Evolutionary conservation across 2,888 invertebrate genomes (phyloP).

Genomic region (Danaus chrysippus): DNA sequence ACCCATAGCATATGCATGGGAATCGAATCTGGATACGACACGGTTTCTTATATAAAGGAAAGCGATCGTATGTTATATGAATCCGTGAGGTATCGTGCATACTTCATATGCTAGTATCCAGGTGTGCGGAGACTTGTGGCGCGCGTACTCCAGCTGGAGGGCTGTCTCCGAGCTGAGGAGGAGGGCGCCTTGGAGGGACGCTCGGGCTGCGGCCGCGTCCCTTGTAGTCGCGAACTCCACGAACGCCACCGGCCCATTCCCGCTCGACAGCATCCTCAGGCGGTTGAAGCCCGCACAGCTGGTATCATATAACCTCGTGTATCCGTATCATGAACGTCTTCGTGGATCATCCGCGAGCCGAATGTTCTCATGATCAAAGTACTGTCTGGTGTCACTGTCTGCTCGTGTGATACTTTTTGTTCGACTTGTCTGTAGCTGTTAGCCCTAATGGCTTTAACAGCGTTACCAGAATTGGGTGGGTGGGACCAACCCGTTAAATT

Average conservation of each 20-base stretch:
- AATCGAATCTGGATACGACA: conserved; percentile 28
- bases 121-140: conserved; percentile 96
- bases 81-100: conserved; percentile 55
- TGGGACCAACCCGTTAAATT: too few relatives aligned
- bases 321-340: conserved; percentile 53
- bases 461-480: too few relatives aligned
- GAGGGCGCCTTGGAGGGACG: conserved; percentile 96
- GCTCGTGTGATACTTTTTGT: too few relatives aligned
- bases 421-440: conserved; percentile 8
- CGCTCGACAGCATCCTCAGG: conserved; percentile 95
- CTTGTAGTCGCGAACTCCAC: conserved; percentile 97
- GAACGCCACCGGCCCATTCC: conserved; percentile 92
- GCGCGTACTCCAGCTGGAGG: conserved; percentile 99
- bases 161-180: conserved; percentile 97
- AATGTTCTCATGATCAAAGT: conserved; percentile 17
- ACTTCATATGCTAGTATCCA: conserved; percentile 79
- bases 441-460: too few relatives aligned
- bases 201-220: conserved; percentile 95
- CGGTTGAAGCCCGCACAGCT: conserved; percentile 99
- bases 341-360: too few relatives aligned
- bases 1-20: conserved; percentile 33
- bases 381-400: conserved; percentile 13
- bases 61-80: conserved; percentile 9
- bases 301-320: conserved; percentile 65
- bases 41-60: conserved; percentile 24